Evolutionary conservation across 2,888 invertebrate species (phyloP), one percentile per base, ranked within the genome.

Genomic region (Cheilosia pagana): DNA sequence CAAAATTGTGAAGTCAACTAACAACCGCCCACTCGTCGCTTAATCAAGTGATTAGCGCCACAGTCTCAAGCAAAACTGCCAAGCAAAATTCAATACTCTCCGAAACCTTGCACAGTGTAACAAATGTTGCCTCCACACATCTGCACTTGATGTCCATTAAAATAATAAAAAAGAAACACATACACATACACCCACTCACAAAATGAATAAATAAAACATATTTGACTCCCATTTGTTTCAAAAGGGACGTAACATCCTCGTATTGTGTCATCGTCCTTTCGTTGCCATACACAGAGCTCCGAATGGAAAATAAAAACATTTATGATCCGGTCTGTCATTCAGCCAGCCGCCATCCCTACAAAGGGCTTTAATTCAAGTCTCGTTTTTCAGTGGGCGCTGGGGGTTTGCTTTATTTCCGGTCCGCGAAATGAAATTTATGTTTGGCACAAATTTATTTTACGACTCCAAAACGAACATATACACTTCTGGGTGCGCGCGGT

Each of bases 121-220:
- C 45, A 43, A 55, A 31, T 68, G 68, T 52, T 68, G 68, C 55
- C 16, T 23, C 6, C 50, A 52, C 57, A 50, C 77, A 77, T 77
- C 77, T 77, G 77, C 77, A 70, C 62, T 68, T 77, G 77, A 77
- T 77, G 68, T 39, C 83, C 70, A 75, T 79, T 83, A 74, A 83
- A 76, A 35, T 3, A 41, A 52, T 14, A 43, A 48, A 25, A 50
- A 67, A 19, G 57, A 48, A 31, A 67, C 19, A 45, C n/a, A n/a
- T n/a, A n/a, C n/a, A n/a, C n/a, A n/a, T n/a, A n/a, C n/a, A 67
- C 63, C 59, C 31, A 5, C 65, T 57, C 59, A n/a, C 53, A 82
- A 67, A 71, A 63, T 72, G 55, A 63, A 83, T 70, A 75, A 75
- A 79, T 63, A 68, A 75, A 50, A 68, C 50, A 70, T 72, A 65